These are phyloP conservation scores for Hemaris fuciformis DNA, from an alignment of 2,888 invertebrate species.

Conservation along the genomic window DNA sequence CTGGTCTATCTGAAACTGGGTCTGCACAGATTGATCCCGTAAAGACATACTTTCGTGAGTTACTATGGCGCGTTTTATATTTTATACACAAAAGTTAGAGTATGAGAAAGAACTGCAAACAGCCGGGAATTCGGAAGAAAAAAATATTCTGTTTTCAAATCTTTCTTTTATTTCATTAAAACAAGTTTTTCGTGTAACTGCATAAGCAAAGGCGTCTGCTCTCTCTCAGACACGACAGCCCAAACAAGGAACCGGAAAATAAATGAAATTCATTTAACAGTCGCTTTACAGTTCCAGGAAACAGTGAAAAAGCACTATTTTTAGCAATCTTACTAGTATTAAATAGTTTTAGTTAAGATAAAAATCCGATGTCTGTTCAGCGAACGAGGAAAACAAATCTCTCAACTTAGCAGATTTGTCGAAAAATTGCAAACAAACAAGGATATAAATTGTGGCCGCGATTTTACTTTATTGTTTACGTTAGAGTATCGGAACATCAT, in stretches of 20 bases:
- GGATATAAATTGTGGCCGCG: constrained; percentile 19
- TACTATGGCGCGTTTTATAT: no score
- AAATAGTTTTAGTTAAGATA: not conserved
- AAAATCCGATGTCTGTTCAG: constrained; percentile 3
- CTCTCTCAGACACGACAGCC: not conserved
- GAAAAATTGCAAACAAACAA: constrained; percentile 33
- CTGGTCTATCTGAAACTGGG: not conserved
- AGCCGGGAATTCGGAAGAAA: not conserved
- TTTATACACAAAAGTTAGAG: no score
- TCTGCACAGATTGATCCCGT: not conserved
- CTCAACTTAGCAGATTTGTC: constrained; percentile 20
- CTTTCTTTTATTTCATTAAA: not conserved
- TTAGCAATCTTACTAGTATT: not conserved
- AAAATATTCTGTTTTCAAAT: not conserved
- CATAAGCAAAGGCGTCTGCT: not conserved
- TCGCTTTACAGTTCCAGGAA: not conserved
- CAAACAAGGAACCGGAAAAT: not conserved
- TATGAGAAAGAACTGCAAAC: no score
- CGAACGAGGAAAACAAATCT: constrained; percentile 16
- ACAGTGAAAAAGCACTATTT: not conserved
- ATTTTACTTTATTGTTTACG: constrained; percentile 23
- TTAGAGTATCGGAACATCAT: constrained; percentile 20
- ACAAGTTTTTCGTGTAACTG: not conserved
- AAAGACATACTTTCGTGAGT: no score
- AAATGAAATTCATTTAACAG: not conserved